Base-by-base conservation (phyloP, 23 tunicate genomes). In the Clavelina lepadiformis region DNA sequence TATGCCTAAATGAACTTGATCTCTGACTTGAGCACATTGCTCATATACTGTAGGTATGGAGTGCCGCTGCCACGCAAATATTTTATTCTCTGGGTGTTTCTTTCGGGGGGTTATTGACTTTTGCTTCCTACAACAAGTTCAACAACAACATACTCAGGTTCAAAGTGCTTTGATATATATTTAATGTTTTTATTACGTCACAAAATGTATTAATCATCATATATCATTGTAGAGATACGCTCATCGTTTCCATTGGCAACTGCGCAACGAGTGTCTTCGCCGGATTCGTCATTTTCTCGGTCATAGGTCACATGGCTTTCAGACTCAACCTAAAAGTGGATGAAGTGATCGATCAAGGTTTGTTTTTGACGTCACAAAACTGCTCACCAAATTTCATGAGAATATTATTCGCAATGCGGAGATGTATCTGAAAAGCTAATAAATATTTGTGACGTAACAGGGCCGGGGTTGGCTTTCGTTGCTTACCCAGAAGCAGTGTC, bases 401-500 rank as follows among this genome's bases (percentile, higher is more conserved):
- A n/a, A n/a, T n/a, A n/a, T n/a, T n/a, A n/a, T n/a, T n/a, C n/a
- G n/a, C n/a, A n/a, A n/a, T n/a, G n/a, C n/a, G n/a, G n/a, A n/a
- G n/a, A n/a, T n/a, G n/a, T n/a, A n/a, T n/a, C n/a, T n/a, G n/a
- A n/a, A n/a, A n/a, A 44, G 15, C 15, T 15, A 11, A 44, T 53
- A n/a, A n/a, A 53, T 53, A 6, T 53, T 11, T 53, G 20, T 13
- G 20, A 6, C 7, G 20, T 53, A 47, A 58, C 52, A 69, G 94
- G 98, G 18, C 98, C 98, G 15, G 98, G 98, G 1, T 64, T 93
- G 35, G 93, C 98, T 28, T 93, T 93, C 69, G 69, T 93, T 25
- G 98, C 98, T 25, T 93, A 93, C 38, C 98, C 98, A 6, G 69
- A 85, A 69, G 98, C 98, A 23, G 93, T 93, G n/a, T 65, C 98